Conservation (phyloP, 2,888 invertebrate species). For the Lacanobia wlatinum region DNA sequence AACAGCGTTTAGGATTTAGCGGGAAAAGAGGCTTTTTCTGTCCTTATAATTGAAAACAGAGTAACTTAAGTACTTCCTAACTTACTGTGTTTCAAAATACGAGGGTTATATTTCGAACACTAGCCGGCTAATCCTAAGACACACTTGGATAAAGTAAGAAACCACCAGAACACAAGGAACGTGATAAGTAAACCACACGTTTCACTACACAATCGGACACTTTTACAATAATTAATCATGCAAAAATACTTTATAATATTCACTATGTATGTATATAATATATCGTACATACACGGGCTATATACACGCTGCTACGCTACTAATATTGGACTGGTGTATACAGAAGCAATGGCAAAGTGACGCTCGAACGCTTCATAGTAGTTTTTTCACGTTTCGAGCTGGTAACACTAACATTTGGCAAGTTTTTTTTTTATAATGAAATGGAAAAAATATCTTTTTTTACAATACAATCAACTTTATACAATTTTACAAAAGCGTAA, state of each 20-base stretch:
- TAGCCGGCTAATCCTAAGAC: slow-evolving; percentile 28
- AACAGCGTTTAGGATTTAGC: slow-evolving; percentile 4
- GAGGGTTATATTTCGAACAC: neutral
- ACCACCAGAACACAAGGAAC: slow-evolving; percentile 33
- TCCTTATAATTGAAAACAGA: neutral
- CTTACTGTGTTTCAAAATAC: neutral
- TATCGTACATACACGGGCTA: slow-evolving; percentile 70
- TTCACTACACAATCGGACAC: slow-evolving; percentile 62
- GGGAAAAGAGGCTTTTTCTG: neutral
- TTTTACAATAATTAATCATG: slow-evolving; percentile 73
- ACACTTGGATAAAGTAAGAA: slow-evolving; percentile 19
- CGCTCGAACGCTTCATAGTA: slow-evolving; percentile 49
- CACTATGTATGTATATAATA: slow-evolving; percentile 72
- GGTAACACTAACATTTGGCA: slow-evolving; percentile 67
- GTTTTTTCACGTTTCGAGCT: slow-evolving; percentile 54
- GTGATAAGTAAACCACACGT: slow-evolving; percentile 68
- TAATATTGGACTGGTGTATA: slow-evolving; percentile 73
- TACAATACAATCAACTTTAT: slow-evolving; percentile 60
- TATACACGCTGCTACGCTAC: slow-evolving; percentile 63
- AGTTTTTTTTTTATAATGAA: slow-evolving; percentile 55
- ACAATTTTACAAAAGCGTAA: slow-evolving; percentile 65
- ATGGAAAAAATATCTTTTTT: slow-evolving; percentile 57
- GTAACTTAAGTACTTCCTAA: neutral
- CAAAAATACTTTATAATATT: slow-evolving; percentile 78
- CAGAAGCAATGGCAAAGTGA: slow-evolving; percentile 62